Evolutionary conservation across 1,140 invertebrate genomes (phyloP).

Genomic region (Cotesia typhae): DNA sequence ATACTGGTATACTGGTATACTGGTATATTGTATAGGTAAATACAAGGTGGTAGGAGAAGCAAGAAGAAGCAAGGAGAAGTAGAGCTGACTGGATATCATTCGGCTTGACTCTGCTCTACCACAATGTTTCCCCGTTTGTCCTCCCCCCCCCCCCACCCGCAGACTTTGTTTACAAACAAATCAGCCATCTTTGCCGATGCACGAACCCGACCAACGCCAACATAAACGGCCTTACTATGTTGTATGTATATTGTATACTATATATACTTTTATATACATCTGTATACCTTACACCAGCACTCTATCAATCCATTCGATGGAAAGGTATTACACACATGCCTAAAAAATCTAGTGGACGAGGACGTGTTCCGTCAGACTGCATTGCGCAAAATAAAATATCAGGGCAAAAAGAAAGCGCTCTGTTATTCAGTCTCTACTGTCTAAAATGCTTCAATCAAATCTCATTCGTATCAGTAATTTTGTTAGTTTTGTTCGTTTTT

Average conservation of each 20-base stretch:
- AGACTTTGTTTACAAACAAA: constrained; percentile 57
- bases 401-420: constrained; percentile 41
- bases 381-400: constrained; percentile 58
- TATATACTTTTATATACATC: no score
- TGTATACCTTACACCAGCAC: no score
- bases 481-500: no score
- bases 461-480: no score
- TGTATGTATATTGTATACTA: neutral
- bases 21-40: no score
- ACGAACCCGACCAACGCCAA: constrained; percentile 21
- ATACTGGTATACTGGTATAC: no score
- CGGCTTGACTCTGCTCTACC: constrained; percentile 28
- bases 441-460: no score
- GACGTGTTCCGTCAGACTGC: constrained; percentile 41
- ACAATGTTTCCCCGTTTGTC: no score
- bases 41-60: no score
- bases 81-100: constrained; percentile 23
- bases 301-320: no score
- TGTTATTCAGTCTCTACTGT: no score
- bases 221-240: neutral
- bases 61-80: no score
- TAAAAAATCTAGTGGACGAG: constrained; percentile 8
- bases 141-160: constrained; percentile 26
- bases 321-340: neutral
- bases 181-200: constrained; percentile 44